Conservation (phyloP, 2,797 vertebrate species). For the Arremon brunneinucha region DNA sequence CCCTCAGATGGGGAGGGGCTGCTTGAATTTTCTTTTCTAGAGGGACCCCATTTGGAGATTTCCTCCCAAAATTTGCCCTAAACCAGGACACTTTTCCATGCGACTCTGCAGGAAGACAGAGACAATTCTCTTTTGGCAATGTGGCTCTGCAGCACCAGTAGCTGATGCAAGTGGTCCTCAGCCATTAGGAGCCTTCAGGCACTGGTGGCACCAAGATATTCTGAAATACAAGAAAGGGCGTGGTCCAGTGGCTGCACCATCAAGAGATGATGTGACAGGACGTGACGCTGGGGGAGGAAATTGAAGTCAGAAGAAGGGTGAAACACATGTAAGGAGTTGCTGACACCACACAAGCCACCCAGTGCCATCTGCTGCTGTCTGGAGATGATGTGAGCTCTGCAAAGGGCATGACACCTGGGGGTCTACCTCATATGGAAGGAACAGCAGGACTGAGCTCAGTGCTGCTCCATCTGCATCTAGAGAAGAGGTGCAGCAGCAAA, state of each 20-base stretch:
- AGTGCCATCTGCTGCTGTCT: slow-evolving; percentile 55
- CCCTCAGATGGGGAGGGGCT: background rate
- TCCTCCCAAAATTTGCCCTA: background rate
- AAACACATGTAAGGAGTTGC: background rate
- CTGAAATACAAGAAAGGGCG: background rate
- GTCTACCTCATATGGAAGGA: slow-evolving; percentile 41
- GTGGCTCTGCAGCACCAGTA: background rate
- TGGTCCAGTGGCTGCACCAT: background rate
- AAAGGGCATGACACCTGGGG: background rate
- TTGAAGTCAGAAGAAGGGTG: background rate
- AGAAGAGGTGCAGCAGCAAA: background rate
- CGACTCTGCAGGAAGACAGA: background rate
- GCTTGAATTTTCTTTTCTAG: background rate
- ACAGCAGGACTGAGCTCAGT: slow-evolving; percentile 9
- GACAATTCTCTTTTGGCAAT: no score
- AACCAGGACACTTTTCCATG: background rate
- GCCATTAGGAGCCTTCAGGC: background rate
- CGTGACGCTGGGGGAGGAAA: fast-evolving
- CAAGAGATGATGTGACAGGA: background rate
- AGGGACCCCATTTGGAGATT: background rate
- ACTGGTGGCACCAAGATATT: background rate
- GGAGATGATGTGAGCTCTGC: slow-evolving; percentile 22
- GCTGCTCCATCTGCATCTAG: background rate
- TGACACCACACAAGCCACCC: background rate
- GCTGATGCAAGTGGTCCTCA: background rate